Conservation (phyloP, 2,888 invertebrate species). For the Drosophila merina region DNA sequence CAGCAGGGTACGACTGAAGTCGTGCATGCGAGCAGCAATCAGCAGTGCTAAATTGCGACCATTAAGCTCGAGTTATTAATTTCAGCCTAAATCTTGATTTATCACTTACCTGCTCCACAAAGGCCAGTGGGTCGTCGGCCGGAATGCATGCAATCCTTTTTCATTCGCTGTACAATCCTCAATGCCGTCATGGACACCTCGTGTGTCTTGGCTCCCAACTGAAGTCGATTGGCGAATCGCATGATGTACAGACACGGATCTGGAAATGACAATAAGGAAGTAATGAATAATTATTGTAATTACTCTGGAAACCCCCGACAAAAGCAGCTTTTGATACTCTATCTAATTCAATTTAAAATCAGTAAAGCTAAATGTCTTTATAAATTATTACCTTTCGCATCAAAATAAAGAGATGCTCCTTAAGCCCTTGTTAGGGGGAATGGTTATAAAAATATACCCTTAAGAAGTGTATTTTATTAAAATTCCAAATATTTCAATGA, state of each 20-base stretch:
- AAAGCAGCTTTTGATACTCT: not conserved
- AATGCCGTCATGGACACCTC: conserved; percentile 98
- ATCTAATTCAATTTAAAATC: not conserved
- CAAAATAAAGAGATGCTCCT: no score
- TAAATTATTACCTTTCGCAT: no score
- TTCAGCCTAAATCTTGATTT: not conserved
- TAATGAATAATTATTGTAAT: conserved; percentile 12
- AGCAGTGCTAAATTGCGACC: conserved; percentile 88
- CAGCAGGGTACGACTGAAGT: conserved; percentile 92
- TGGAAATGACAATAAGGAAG: conserved; percentile 77
- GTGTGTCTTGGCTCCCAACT: conserved; percentile 96
- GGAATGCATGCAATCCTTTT: conserved; percentile 97
- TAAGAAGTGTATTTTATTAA: conserved; percentile 23
- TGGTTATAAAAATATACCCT: not conserved
- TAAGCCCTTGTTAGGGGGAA: no score
- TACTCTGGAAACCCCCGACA: not conserved
- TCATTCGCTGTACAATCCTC: conserved; percentile 98
- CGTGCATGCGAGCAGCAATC: conserved; percentile 96
- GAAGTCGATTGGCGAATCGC: conserved; percentile 96
- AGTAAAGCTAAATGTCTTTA: not conserved
- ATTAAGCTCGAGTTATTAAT: not conserved
- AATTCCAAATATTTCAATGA: conserved; percentile 26
- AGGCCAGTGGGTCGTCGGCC: conserved; percentile 98
- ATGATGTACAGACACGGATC: conserved; percentile 98
- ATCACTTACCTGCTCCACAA: conserved; percentile 94